Percentiles rank a stretch among this genome's conserved stretches.
Evolutionary conservation across 2,888 invertebrate genomes (phyloP).

Genomic region (Eustalomyia histrio): DNA sequence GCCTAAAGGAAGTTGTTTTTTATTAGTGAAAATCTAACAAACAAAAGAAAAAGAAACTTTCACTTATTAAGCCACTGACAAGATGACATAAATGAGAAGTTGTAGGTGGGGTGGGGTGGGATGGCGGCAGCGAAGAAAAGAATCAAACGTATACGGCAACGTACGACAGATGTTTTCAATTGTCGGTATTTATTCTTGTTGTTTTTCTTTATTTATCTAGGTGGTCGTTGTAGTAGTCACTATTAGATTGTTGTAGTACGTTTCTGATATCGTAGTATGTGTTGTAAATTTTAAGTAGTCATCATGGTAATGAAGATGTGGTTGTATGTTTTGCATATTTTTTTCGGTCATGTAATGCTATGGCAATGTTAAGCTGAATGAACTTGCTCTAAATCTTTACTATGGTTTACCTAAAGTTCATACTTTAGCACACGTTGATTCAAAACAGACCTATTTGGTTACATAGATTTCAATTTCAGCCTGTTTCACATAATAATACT

Average conservation of each 20-base stretch:
- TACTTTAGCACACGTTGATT: background rate
- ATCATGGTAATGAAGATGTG: constrained; percentile 39
- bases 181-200: constrained; percentile 39
- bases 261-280: constrained; percentile 42
- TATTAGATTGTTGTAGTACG: too few species aligned
- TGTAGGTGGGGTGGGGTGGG: background rate
- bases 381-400: constrained; percentile 50
- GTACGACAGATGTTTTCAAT: constrained; percentile 58
- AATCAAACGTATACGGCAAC: constrained; percentile 15
- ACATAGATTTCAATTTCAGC: constrained; percentile 21
- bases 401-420: constrained; percentile 34
- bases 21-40: constrained; percentile 24
- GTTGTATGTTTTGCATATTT: constrained; percentile 15
- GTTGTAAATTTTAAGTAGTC: constrained; percentile 50
- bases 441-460: constrained; percentile 21
- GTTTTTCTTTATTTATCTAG: constrained; percentile 9
- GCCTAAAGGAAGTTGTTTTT: constrained; percentile 47
- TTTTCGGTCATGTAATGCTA: constrained; percentile 12
- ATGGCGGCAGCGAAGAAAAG: constrained; percentile 2
- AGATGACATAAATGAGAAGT: constrained; percentile 21
- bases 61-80: constrained; percentile 49
- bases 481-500: background rate
- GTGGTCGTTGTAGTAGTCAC: constrained; percentile 3
- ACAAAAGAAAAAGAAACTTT: constrained; percentile 35
- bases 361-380: constrained; percentile 38